Conservation (phyloP, 2,113 vertebrate genomes). For the Pampusana beccarii region DNA sequence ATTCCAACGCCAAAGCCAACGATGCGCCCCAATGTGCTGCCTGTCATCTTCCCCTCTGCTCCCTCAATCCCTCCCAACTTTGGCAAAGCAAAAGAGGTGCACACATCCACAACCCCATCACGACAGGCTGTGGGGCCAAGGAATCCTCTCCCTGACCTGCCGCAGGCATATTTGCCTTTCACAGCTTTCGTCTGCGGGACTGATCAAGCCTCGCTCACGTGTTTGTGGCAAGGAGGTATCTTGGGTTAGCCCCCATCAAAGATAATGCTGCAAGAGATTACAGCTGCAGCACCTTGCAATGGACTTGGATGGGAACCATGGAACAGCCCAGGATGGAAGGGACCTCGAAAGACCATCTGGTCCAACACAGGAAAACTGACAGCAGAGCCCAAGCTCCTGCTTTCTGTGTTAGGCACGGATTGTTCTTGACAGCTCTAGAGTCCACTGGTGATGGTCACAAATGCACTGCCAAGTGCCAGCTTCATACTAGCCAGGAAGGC, state of each 20-base stretch:
- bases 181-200: background rate
- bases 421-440: accelerated
- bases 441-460: background rate
- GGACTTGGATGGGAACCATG: background rate
- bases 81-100: background rate
- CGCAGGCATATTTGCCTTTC: background rate
- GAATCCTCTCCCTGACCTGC: background rate
- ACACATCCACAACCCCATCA: accelerated
- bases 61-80: background rate
- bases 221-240: background rate
- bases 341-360: background rate
- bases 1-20: background rate
- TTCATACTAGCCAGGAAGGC: background rate
- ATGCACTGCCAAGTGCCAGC: background rate
- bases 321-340: background rate
- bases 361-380: background rate
- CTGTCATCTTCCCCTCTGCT: background rate
- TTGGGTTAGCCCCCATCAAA: background rate
- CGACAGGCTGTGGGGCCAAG: background rate
- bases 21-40: accelerated
- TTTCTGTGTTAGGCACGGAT: accelerated
- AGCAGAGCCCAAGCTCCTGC: background rate
- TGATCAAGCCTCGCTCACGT: background rate
- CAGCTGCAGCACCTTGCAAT: background rate
- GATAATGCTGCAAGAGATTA: background rate